Percentiles rank a stretch among this genome's conserved stretches.
Evolutionary conservation across 2,113 vertebrate genomes (phyloP).

Genomic region (Elephas maximus): DNA sequence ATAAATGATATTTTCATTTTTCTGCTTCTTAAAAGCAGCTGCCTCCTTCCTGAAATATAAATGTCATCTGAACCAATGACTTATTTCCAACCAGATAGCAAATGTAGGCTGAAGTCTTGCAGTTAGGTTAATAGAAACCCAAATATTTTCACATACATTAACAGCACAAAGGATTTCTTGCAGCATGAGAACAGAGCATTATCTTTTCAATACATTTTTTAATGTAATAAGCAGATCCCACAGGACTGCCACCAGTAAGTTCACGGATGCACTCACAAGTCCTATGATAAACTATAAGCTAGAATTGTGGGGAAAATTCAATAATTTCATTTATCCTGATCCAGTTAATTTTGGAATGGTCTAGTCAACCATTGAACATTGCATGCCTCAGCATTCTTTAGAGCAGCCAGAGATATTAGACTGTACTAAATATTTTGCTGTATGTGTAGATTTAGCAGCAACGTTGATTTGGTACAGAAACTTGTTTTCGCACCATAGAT

Average conservation of each 20-base stretch:
- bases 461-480: slow-evolving; percentile 32
- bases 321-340: slow-evolving; percentile 61
- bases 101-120: slow-evolving; percentile 60
- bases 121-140: slow-evolving; percentile 65
- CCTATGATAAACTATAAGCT: slow-evolving; percentile 51
- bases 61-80: slow-evolving; percentile 39
- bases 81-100: slow-evolving; percentile 61
- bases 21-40: slow-evolving; percentile 53
- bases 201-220: slow-evolving; percentile 48
- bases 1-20: slow-evolving; percentile 62
- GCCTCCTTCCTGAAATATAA: slow-evolving; percentile 59
- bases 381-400: slow-evolving; percentile 67
- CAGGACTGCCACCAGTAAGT: slow-evolving; percentile 1
- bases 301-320: slow-evolving; percentile 63
- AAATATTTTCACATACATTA: slow-evolving; percentile 73
- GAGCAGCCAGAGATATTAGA: slow-evolving; percentile 11
- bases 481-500: neutral
- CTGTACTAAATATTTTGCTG: slow-evolving; percentile 60
- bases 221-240: slow-evolving; percentile 59
- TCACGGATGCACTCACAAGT: slow-evolving; percentile 31
- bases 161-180: slow-evolving; percentile 59
- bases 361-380: slow-evolving; percentile 49
- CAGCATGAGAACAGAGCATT: slow-evolving; percentile 18
- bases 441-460: slow-evolving; percentile 55
- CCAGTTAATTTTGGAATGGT: slow-evolving; percentile 69